Base-by-base conservation (phyloP, 2,113 vertebrate genomes). In the Glaucidium brasilianum region DNA sequence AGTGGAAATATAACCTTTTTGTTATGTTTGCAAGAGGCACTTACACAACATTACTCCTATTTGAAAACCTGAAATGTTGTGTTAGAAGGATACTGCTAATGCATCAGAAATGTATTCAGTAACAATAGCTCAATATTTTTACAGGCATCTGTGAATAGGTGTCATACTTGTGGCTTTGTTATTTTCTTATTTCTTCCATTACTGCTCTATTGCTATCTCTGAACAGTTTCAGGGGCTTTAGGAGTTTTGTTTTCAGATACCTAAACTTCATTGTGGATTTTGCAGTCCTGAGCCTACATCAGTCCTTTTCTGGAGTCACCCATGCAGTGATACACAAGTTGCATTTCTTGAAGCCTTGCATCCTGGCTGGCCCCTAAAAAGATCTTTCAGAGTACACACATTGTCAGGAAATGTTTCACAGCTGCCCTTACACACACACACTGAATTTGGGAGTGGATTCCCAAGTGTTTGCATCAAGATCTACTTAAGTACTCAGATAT, bases 281-380 rank as follows among this genome's bases (percentile, higher is more conserved):
- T 76, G 32, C 34, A 66, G 29, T 27, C 15, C 41, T 47, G 77
- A 60, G 41, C 49, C 41, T 62, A 26, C 39, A 66, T 1, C 2
- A 3, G 4, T 58, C 43, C 15, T 75, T 66, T 62, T 41, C 43
- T 85, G 32, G 22, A 60, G 41, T 47, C 74, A 21, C 25, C 10
- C 1, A 1, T 2, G 1, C 26, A 52, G 39, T 27, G 53, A 52
- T 32, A 64, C 3, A 19, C 2, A 0, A 14, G 13, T 35, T 45
- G 49, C 20, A 5, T 64, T 56, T 63, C 35, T 52, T 76, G 85
- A 30, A 58, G 58, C 39, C 12, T 60, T 3, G 0, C 14, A 10
- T 60, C 43, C 39, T 47, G 19, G 13, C 58, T 72, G 74, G 21
- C 5, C 34, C 47, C 52, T 58, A 8, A 50, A 34, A 22, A 11